Conservation (phyloP, 2,113 vertebrate species). For the Mastomys natalensis region DNA sequence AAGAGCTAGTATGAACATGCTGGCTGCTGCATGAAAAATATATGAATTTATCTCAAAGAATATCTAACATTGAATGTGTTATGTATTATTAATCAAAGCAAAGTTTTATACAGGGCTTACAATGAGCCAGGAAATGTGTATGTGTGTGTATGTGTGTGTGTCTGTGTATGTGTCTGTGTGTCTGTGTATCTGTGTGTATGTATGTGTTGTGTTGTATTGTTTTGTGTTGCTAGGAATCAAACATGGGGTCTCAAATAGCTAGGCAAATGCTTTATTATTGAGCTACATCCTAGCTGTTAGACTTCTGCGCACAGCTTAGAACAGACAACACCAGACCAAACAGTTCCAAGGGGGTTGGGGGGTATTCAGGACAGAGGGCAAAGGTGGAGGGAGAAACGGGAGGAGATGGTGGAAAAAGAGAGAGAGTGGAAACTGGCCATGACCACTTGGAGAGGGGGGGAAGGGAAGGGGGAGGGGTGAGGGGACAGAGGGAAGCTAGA, state of each 20-base stretch:
- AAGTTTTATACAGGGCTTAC: not conserved
- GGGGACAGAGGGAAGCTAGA: too few species aligned
- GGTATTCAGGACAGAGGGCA: too few species aligned
- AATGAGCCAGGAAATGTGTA: not conserved
- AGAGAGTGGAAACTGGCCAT: too few species aligned
- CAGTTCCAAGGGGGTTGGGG: too few species aligned
- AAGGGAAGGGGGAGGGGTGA: too few species aligned
- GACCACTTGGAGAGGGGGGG: too few species aligned
- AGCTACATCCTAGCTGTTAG: not conserved
- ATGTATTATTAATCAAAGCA: not conserved
- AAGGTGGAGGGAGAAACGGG: too few species aligned
- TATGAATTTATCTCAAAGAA: not conserved
- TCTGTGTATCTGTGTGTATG: not conserved
- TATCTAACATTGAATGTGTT: not conserved
- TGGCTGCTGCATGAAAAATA: not conserved
- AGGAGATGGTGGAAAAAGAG: too few species aligned
- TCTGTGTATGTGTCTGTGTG: not conserved
- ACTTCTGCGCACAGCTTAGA: too few species aligned
- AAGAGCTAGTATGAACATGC: not conserved
- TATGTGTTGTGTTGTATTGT: too few species aligned
- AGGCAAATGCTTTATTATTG: not conserved
- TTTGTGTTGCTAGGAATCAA: not conserved
- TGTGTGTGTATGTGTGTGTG: not conserved
- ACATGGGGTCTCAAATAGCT: not conserved
- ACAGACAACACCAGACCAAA: too few species aligned